Evolutionary conservation across 2,888 invertebrate species (phyloP).

Genomic region (Diplolepis rosae): DNA sequence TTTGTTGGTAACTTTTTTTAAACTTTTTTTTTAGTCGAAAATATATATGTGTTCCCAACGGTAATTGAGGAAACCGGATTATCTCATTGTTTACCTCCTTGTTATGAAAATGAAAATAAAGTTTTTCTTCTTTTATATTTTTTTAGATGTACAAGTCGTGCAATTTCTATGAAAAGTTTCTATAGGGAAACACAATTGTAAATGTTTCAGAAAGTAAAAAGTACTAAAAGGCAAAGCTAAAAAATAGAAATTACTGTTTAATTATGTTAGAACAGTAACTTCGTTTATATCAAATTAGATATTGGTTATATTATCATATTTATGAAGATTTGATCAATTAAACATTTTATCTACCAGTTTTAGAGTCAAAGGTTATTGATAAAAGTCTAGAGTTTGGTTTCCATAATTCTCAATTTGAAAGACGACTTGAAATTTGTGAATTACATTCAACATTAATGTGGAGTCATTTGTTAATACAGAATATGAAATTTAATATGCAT

Average conservation of each 20-base stretch:
- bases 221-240: not conserved
- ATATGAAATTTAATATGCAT: too few species aligned
- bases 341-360: not conserved
- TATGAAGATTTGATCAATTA: too few species aligned
- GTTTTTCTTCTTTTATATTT: constrained; percentile 1
- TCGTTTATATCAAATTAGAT: too few species aligned
- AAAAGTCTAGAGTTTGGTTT: not conserved
- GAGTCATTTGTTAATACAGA: too few species aligned
- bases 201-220: not conserved
- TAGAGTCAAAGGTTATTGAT: not conserved
- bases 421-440: not conserved
- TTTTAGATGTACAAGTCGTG: constrained; percentile 1
- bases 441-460: too few species aligned
- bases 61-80: constrained; percentile 28
- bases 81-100: constrained; percentile 30
- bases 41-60: constrained; percentile 19
- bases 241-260: too few species aligned
- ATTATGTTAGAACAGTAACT: too few species aligned
- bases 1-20: constrained; percentile 1
- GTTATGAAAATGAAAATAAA: constrained; percentile 29
- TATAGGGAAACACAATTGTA: constrained; percentile 8
- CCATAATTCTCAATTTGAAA: too few species aligned
- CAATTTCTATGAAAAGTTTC: constrained; percentile 3
- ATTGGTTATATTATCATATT: too few species aligned
- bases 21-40: constrained; percentile 1